Base-by-base conservation (phyloP, 2,797 vertebrate species). In the Myotis findleyi region DNA sequence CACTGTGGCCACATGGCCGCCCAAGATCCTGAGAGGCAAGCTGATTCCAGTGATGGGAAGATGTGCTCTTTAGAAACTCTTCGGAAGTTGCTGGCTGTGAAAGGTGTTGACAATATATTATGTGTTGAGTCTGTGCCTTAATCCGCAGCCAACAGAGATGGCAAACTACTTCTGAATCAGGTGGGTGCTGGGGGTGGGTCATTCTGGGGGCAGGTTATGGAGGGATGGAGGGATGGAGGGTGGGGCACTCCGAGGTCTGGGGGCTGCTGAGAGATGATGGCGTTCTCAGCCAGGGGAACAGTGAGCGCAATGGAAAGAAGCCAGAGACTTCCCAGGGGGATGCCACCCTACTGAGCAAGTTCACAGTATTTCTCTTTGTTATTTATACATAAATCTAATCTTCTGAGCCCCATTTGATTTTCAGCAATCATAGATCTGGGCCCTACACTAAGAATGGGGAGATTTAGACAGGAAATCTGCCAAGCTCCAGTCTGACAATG, bases 21-120 rank as follows among this genome's bases (percentile, higher is more conserved):
- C 64, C 6, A 30, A 71, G 47, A 87, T 30, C 33, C 89, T 53
- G 75, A 87, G 66, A 79, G 72, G 64, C 33, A 87, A 59, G 66
- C 17, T 47, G 73, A 93, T 81, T 87, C 62, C 59, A 81, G 47
- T 92, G 49, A 68, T 53, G n/a, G 73, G n/a, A 23, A 72, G 91
- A 68, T 72, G 47, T 72, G 66, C 33, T 84, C 59, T 87, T 89
- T 53, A 73, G 72, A 95, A 95, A 72, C 59, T 80, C 47, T 77
- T 91, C 85, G 72, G 33, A 90, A 71, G 81, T 80, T 47, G 7
- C 33, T 96, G 76, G 17, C 88, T 89, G 72, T 21, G 36, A 76
- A 83, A 83, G 18, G 71, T 49, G 53, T 64, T 62, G 47, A 41
- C 91, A 76, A 92, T 27, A 44, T 51, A 59, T 53, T 33, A 36